These are phyloP conservation scores for Andrena chrysosceles DNA, from an alignment of 2,888 invertebrate genomes.

Conservation along the genomic window DNA sequence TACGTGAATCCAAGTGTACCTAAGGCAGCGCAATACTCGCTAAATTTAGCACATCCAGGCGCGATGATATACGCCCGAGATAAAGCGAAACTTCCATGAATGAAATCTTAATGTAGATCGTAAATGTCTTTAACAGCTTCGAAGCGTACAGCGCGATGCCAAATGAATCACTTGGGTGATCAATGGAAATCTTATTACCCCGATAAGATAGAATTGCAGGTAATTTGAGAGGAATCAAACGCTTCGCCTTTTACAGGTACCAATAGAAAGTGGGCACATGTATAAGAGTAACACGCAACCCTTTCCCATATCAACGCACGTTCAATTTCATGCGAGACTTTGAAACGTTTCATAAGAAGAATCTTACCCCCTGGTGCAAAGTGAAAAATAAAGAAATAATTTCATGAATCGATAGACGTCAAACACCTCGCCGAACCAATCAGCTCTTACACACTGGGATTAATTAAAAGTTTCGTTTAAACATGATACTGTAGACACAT, in stretches of 20 bases:
- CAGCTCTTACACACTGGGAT: too few species aligned
- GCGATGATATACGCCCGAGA: not conserved
- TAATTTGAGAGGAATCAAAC: too few species aligned
- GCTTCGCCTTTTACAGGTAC: too few species aligned
- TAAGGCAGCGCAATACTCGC: not conserved
- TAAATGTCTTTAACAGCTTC: not conserved
- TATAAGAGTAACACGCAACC: too few species aligned
- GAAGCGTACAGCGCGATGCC: not conserved
- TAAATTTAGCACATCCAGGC: slow-evolving; percentile 9
- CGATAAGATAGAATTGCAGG: not conserved
- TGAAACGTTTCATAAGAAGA: too few species aligned
- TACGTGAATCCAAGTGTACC: not conserved
- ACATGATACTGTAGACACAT: not conserved
- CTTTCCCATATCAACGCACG: too few species aligned
- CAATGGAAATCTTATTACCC: not conserved
- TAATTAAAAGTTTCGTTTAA: not conserved
- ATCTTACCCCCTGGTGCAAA: too few species aligned
- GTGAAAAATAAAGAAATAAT: too few species aligned
- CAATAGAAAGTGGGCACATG: too few species aligned
- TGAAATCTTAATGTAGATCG: not conserved
- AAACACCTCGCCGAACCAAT: too few species aligned
- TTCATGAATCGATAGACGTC: too few species aligned
- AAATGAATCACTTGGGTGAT: not conserved
- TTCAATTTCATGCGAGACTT: too few species aligned
- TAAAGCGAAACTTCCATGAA: slow-evolving; percentile 1